phyloP scores from a whole-genome alignment of 2,888 invertebrate genomes.

The Pseudococcus longispinus region DNA sequence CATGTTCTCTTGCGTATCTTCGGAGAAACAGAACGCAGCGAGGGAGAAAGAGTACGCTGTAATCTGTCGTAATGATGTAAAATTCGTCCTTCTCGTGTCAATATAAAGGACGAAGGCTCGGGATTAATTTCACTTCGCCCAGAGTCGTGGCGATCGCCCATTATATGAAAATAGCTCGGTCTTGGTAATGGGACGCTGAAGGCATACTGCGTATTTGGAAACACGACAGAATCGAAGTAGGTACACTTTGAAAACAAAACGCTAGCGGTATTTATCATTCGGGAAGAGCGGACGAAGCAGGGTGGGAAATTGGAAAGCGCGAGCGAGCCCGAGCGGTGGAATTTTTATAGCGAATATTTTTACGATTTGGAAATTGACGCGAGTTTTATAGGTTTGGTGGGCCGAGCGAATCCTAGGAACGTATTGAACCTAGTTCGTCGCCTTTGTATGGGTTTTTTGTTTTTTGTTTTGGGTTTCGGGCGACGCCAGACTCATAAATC shows the following conservation, averaged over 20 bases:
- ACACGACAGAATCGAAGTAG: not conserved
- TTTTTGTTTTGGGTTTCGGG: not conserved
- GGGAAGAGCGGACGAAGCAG: not conserved
- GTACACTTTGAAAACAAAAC: not conserved
- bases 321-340: not conserved
- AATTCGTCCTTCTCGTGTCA: not conserved
- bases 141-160: not conserved
- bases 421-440: too few relatives aligned
- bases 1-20: not conserved
- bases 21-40: not conserved
- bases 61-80: conserved; percentile 6
- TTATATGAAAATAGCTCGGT: not conserved
- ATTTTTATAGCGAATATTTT: conserved; percentile 10
- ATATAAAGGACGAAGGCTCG: not conserved
- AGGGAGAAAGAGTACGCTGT: not conserved
- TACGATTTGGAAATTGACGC: not conserved
- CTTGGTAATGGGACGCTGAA: not conserved
- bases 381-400: too few relatives aligned
- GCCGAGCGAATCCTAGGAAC: too few relatives aligned
- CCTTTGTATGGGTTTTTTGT: not conserved
- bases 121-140: not conserved
- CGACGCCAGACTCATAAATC: not conserved
- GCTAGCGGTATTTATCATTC: not conserved
- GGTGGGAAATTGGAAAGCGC: not conserved
- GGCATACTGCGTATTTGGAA: not conserved